Evolutionary conservation across 2,113 vertebrate species (phyloP), one percentile per base, ranked within the genome.

Genomic region (Cryptomyrus ogoouensis): DNA sequence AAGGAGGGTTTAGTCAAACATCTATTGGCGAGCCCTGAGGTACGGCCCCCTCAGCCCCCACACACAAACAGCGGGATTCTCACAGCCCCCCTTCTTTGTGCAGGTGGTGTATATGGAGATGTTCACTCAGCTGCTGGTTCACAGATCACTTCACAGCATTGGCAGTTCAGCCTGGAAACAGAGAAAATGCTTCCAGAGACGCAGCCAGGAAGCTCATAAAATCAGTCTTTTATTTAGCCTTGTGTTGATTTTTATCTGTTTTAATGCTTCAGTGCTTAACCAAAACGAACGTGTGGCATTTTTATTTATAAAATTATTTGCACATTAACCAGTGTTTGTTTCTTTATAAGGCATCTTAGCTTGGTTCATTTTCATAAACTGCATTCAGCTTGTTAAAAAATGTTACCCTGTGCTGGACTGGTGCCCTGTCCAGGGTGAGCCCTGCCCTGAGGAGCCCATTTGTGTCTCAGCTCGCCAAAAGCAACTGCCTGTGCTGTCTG

Each of bases 1-100:
- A 92, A 92, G 70, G 89, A 88, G 77, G 91, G 58, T 91, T 92
- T 91, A 91, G 91, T 92, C 90, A 91, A 92, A 91, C 91, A 91
- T 91, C 87, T 90, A 91, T 91, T 91, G 90, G 90, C 44, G 74
- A 87, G 39, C 58, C 86, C 70, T 35, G 85, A 53, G 49, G 50
- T 39, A 35, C 44, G 50, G 10, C 85, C 17, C 85, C 13, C 49
- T 50, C 50, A 17, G 8, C 50, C 50, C 49, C 24, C 46, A 10
- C 24, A 24, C 31, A 66, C 42, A 27, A 52, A 24, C 87, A 84
- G 39, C 12, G 50, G 85, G 31, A 87, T 87, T 87, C 47, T 87
- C 27, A 31, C n/a, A 53, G 31, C 12, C 85, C 27, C 27, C 85
- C 83, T 47, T 39, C 49, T 53, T 24, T 53, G 27, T 53, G 35